Evolutionary conservation across 2,797 vertebrate species (phyloP).

Genomic region (Tenualosa thibaudeaui): DNA sequence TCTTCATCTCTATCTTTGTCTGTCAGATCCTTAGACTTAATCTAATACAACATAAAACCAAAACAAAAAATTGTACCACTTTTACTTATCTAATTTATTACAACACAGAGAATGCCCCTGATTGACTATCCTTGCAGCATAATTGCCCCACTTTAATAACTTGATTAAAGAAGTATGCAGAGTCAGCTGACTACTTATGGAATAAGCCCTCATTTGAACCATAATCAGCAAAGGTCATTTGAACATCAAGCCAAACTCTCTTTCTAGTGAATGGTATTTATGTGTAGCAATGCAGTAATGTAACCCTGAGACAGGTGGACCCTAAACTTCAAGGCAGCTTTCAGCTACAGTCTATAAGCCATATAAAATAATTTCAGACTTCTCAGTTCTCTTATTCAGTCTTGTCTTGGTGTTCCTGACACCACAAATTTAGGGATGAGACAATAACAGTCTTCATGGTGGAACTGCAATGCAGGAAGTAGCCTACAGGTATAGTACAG

Average conservation of each 20-base stretch:
- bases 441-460: neutral
- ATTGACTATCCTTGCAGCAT: neutral
- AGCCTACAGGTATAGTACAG: no score
- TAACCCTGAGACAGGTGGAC: neutral
- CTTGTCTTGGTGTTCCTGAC: neutral
- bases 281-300: neutral
- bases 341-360: neutral
- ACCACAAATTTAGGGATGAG: neutral
- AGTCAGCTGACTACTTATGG: constrained; percentile 1
- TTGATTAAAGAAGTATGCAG: neutral
- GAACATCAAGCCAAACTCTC: neutral
- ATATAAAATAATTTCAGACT: no score
- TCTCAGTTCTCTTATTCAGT: no score
- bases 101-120: neutral
- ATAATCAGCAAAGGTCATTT: neutral
- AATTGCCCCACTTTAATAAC: constrained; percentile 1
- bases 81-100: neutral
- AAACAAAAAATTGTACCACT: neutral
- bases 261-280: neutral
- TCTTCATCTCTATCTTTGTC: neutral
- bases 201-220: neutral
- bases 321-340: neutral
- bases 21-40: neutral
- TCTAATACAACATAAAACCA: neutral
- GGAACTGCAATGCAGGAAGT: no score